A percentile compares a stretch with the other conserved stretches of the same genome.
Evolutionary conservation across 1,140 invertebrate genomes (phyloP).

Genomic region (Protaetia brevitarsis): DNA sequence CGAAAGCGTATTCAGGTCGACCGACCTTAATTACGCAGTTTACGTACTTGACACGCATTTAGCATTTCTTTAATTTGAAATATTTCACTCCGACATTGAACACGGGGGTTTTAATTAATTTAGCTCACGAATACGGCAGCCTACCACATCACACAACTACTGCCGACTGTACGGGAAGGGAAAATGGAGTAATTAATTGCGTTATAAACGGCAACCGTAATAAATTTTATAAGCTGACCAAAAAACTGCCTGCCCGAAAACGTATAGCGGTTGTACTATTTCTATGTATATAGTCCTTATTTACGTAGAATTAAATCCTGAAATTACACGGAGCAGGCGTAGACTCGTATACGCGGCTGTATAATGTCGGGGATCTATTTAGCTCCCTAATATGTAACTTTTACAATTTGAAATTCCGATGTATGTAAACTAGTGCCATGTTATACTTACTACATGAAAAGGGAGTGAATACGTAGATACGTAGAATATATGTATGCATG

Average conservation of each 20-base stretch:
- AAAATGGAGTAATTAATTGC: not conserved
- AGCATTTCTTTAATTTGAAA: constrained; percentile 15
- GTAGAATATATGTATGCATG: constrained; percentile 4
- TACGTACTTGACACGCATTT: constrained; percentile 16
- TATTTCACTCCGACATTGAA: constrained; percentile 6
- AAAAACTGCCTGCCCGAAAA: not conserved
- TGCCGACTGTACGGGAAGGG: not conserved
- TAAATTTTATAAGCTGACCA: constrained; percentile 17
- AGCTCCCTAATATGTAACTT: constrained; percentile 10
- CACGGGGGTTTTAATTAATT: constrained; percentile 16
- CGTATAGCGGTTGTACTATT: not conserved
- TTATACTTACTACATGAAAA: not conserved
- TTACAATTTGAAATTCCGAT: constrained; percentile 17
- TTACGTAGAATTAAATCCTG: not conserved
- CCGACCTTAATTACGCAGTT: constrained; percentile 1
- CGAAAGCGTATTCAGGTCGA: constrained; percentile 1
- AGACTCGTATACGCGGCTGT: too few species aligned
- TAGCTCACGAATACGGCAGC: constrained; percentile 8
- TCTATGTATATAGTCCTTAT: too few species aligned
- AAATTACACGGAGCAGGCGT: too few species aligned
- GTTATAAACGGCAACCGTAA: constrained; percentile 10
- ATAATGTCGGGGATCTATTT: not conserved
- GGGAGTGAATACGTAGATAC: not conserved
- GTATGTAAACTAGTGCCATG: constrained; percentile 3
- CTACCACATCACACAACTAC: not conserved